A percentile compares a stretch with the other conserved stretches of the same genome.
These are phyloP conservation scores for Lophochroa leadbeateri DNA, from an alignment of 2,113 vertebrate species.

Conservation along the genomic window DNA sequence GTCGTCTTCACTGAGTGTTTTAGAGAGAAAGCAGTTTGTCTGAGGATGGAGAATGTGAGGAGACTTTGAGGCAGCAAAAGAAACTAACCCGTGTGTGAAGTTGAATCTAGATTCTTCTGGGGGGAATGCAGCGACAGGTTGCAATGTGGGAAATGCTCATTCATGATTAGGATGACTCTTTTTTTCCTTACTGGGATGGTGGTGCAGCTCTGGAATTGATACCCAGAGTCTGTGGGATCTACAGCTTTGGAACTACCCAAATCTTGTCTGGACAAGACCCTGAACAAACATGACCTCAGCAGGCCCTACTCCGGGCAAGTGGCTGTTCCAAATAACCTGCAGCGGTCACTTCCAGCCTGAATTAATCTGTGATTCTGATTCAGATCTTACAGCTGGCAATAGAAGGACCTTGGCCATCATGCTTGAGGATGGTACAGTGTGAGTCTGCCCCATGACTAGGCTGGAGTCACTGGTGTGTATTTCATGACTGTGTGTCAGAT, in stretches of 20 bases:
- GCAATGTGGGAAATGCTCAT: not conserved
- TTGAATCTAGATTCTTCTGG: not conserved
- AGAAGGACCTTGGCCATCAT: not conserved
- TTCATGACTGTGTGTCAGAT: not conserved
- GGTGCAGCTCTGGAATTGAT: not conserved
- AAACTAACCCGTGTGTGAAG: rapidly evolving
- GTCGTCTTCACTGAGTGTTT: not conserved
- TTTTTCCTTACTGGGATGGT: not conserved
- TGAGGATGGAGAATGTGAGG: not conserved
- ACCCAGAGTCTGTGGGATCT: not conserved
- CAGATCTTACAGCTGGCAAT: not conserved
- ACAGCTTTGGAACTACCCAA: not conserved
- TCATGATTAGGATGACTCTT: not conserved
- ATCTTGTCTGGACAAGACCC: not conserved
- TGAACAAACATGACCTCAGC: not conserved
- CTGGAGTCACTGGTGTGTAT: not conserved
- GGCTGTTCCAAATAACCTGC: not conserved
- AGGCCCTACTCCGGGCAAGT: not conserved
- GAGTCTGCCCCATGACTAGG: not conserved
- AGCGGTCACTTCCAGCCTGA: not conserved
- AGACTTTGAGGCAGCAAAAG: not conserved
- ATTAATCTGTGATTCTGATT: not conserved
- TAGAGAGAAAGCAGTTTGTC: not conserved
- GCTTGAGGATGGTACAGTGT: not conserved
- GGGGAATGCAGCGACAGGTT: not conserved